These are phyloP conservation scores for Mus spretus DNA, from an alignment of 2,797 vertebrate genomes.

Conservation along the genomic window DNA sequence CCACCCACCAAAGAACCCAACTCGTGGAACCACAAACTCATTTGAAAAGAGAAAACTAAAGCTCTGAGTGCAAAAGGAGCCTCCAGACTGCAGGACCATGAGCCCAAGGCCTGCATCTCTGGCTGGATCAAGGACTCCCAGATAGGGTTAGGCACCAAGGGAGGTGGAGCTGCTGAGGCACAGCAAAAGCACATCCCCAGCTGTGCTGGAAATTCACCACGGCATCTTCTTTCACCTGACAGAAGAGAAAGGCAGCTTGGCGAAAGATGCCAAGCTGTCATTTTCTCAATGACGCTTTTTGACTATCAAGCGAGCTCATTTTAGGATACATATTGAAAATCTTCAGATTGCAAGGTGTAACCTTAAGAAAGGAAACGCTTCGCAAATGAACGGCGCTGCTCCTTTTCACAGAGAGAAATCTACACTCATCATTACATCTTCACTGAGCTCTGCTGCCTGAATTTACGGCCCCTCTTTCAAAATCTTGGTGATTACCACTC, in stretches of 20 bases:
- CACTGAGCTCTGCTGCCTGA: not conserved
- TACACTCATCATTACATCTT: constrained; percentile 6
- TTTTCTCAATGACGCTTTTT: constrained; percentile 55
- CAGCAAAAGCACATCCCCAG: not conserved
- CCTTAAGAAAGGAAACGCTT: constrained; percentile 67
- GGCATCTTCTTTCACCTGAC: constrained; percentile 44
- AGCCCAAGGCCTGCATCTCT: not conserved
- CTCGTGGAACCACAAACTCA: not conserved
- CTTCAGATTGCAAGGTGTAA: constrained; percentile 72
- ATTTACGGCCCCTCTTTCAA: not conserved
- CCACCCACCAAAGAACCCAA: not conserved
- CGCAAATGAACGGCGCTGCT: constrained; percentile 62
- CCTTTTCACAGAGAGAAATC: constrained; percentile 54
- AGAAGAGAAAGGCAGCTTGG: not conserved
- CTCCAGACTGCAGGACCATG: not conserved
- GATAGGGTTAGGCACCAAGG: not conserved
- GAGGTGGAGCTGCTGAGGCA: not conserved
- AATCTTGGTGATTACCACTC: constrained; percentile 2
- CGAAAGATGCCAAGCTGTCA: constrained; percentile 62
- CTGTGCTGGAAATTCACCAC: constrained; percentile 31
- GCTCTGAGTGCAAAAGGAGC: not conserved
- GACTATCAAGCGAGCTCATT: constrained; percentile 69
- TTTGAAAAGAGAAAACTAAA: not conserved
- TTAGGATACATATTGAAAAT: constrained; percentile 56
- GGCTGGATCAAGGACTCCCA: not conserved